A percentile compares a stretch with the other conserved stretches of the same genome.
These are phyloP conservation scores for Scartelaos histophorus DNA, from an alignment of 2,113 vertebrate species.

Conservation along the genomic window DNA sequence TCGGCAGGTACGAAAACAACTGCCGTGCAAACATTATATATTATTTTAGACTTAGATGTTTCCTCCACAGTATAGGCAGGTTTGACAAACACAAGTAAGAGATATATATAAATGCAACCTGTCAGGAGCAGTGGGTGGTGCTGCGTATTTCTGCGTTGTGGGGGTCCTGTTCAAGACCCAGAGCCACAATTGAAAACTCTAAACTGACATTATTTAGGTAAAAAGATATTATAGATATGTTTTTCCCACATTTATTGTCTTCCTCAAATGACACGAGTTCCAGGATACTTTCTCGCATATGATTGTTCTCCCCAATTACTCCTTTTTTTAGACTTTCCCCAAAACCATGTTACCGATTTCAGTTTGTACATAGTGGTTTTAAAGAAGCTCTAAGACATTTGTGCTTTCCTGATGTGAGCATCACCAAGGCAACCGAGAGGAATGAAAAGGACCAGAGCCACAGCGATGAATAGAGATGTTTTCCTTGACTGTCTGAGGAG, in stretches of 20 bases:
- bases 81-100: background rate
- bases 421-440: constrained; percentile 73
- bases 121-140: background rate
- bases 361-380: background rate
- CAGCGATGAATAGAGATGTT: constrained; percentile 63
- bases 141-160: too few species aligned
- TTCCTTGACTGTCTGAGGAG: constrained; percentile 62
- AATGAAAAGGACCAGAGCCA: constrained; percentile 59
- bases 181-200: too few species aligned
- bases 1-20: constrained; percentile 86
- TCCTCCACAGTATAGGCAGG: background rate
- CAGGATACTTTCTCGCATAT: background rate
- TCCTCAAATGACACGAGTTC: background rate
- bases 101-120: background rate
- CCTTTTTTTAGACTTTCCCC: too few species aligned
- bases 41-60: background rate
- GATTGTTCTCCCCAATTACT: background rate
- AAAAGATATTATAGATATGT: too few species aligned
- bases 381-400: constrained; percentile 20
- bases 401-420: constrained; percentile 45
- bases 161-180: too few species aligned
- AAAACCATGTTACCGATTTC: background rate
- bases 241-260: background rate
- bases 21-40: background rate
- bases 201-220: too few species aligned